Evolutionary conservation across 2,113 vertebrate species (phyloP).

Genomic region (Aptenodytes patagonicus): DNA sequence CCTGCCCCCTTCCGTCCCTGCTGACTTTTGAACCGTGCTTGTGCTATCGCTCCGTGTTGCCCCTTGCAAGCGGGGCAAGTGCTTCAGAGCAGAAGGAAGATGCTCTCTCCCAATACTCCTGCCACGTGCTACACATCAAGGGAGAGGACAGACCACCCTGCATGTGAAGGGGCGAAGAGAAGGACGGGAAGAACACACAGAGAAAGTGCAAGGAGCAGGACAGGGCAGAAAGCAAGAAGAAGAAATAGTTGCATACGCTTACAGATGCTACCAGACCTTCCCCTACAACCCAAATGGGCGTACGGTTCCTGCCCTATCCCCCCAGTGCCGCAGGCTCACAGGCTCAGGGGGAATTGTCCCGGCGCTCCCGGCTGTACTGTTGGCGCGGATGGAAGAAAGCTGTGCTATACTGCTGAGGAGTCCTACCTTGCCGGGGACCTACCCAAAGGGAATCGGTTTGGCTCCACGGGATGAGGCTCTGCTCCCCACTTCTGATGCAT

Average conservation of each 20-base stretch:
- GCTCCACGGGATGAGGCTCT: fast-evolving
- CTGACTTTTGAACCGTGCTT: fast-evolving
- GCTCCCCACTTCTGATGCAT: background rate
- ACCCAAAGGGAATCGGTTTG: background rate
- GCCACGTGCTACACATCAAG: background rate
- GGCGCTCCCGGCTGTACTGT: fast-evolving
- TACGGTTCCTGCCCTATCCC: background rate
- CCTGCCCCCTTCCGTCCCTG: too few relatives aligned
- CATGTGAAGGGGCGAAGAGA: too few relatives aligned
- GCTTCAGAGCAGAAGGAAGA: background rate
- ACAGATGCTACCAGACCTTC: background rate
- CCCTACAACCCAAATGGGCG: fast-evolving
- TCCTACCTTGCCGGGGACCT: background rate
- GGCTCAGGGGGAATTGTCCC: background rate
- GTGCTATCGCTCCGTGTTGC: fast-evolving
- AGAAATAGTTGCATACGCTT: too few relatives aligned
- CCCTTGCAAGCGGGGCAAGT: background rate
- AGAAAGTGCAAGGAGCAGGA: background rate
- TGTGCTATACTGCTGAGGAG: background rate
- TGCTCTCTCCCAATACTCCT: too few relatives aligned
- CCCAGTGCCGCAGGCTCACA: background rate
- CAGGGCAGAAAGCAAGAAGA: background rate
- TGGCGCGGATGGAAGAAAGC: background rate
- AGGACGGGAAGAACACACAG: background rate
- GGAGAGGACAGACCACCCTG: background rate